phyloP scores from a whole-genome alignment of 2,797 vertebrate species.

The Sphenopsis melanotis region DNA sequence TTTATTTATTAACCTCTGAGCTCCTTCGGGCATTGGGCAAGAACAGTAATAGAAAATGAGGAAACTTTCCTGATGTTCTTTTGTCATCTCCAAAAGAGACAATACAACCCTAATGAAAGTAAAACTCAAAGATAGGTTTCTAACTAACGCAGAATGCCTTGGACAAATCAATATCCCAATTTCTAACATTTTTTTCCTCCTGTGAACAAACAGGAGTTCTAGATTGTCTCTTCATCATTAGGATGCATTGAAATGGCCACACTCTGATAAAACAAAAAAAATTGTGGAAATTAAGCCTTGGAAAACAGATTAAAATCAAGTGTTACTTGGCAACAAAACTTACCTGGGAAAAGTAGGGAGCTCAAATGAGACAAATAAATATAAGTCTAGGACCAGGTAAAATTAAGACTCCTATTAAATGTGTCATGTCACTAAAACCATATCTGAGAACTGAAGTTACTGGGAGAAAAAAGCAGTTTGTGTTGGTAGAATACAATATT shows the following conservation, averaged over 20 bases:
- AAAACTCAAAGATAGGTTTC: not conserved
- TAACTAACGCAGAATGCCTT: not conserved
- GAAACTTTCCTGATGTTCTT: not conserved
- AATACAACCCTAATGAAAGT: not conserved
- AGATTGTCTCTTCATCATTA: not conserved
- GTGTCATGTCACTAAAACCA: not conserved
- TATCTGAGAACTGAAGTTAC: not conserved
- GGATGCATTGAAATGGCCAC: not conserved
- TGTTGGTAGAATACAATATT: not conserved
- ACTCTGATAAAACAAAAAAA: not conserved
- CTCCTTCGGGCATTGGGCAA: not conserved
- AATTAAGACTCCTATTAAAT: not conserved
- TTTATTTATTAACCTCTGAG: not conserved
- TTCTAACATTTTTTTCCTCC: not conserved
- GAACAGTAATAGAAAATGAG: not conserved
- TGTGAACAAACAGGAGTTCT: not conserved
- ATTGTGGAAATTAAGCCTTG: not conserved
- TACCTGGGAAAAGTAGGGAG: not conserved
- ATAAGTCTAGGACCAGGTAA: not conserved
- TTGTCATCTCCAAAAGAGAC: not conserved
- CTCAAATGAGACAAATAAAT: not conserved
- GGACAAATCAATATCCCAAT: not conserved
- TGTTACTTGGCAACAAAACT: not conserved
- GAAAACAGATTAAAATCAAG: not conserved
- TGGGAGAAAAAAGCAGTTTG: not conserved